These are phyloP conservation scores for Anser brachyrhynchus DNA, from an alignment of 2,113 vertebrate species.

Conservation along the genomic window DNA sequence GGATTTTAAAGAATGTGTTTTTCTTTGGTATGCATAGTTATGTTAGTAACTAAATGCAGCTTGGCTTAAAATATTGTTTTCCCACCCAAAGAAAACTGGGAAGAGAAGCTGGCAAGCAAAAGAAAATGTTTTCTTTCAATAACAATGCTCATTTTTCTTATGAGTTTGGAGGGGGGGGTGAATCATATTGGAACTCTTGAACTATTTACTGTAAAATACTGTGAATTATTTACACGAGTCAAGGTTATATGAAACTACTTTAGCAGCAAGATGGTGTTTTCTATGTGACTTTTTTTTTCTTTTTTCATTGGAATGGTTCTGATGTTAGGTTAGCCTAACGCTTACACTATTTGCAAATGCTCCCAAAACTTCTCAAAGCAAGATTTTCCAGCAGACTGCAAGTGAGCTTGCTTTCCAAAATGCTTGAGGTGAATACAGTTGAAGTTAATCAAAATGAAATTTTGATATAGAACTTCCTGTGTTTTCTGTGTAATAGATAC, in stretches of 20 bases:
- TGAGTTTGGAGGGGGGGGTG: not conserved
- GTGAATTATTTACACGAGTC: not conserved
- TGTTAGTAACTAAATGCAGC: not conserved
- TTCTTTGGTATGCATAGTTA: not conserved
- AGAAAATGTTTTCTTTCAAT: not conserved
- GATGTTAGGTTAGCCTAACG: not conserved
- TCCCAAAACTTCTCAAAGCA: not conserved
- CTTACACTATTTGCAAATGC: not conserved
- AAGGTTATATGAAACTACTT: not conserved
- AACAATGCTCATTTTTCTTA: not conserved
- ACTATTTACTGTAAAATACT: not conserved
- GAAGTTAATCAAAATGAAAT: constrained; percentile 12
- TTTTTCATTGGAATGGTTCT: not conserved
- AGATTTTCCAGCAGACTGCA: not conserved
- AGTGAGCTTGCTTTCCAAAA: not conserved
- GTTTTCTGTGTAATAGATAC: not conserved
- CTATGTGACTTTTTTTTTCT: not conserved
- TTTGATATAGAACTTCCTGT: not conserved
- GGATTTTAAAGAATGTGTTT: not conserved
- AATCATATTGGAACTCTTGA: not conserved
- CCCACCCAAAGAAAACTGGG: not conserved
- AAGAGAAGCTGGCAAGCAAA: not conserved
- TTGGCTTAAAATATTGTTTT: constrained; percentile 10
- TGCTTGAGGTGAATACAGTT: not conserved
- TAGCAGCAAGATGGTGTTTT: not conserved